Base-by-base conservation (phyloP, 2,797 vertebrate species). In the Rhinichthys osculus region DNA sequence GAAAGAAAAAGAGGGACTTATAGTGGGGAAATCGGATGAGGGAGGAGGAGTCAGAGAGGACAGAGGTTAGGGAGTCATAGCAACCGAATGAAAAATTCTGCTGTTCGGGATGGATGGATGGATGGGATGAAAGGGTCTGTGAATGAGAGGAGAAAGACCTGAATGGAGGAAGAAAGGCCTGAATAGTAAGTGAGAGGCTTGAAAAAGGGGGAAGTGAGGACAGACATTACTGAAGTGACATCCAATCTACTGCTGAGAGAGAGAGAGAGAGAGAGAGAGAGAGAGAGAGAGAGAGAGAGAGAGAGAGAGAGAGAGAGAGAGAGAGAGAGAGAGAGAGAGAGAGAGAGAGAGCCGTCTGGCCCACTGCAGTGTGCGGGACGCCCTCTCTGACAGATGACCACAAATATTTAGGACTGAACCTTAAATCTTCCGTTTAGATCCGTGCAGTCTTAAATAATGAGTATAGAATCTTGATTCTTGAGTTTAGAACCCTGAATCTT, bases 101-200 rank as follows among this genome's bases (percentile, higher is more conserved):
- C 50, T 78, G 80, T 83, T 76, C 35, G 6, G 81, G 44, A 71
- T 54, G 47, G 52, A 73, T 83, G 62, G 72, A 76, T 78, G 47
- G 54, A 23, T 71, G 42, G 64, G 70, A 81, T 80, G 84, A 66
- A 78, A 81, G 84, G 67, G 16, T 30, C 23, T 11, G 27, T 83
- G 72, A 84, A 83, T 77, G 73, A 76, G 57, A 85, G 11, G 27
- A 64, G 59, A 80, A 80, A 81, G 52, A 21, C 8, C 16, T 85
- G 57, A 85, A 85, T 81, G 42, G 35, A 81, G 19, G 13, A 54
- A 67, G 62, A 81, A 81, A 81, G 42, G 10, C 14, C 30, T 86
- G 78, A 74, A 73, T 81, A 86, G 84, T 73, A 81, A 86, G 59
- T 73, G 70, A 81, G 84, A 86, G 78, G 78, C 69, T 73, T 86